Evolutionary conservation across 2,888 invertebrate species (phyloP), one percentile per base, ranked within the genome.

Genomic region (Drosophila borealis): DNA sequence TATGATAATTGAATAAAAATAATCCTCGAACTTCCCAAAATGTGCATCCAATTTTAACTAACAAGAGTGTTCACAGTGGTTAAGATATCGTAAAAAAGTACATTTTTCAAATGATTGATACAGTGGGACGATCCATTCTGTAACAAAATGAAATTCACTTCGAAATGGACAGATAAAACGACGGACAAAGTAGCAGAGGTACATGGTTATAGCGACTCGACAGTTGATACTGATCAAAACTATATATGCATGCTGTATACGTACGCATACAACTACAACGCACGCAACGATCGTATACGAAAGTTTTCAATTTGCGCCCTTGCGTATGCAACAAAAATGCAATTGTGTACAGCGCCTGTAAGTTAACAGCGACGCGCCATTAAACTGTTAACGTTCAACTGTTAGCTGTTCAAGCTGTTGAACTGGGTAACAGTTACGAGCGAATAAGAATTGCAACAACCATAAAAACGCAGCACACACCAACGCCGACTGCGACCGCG

Each of bases 241-340:
- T 21, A 21, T 21, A 21, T 21, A 4, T 21, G 21, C 21, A 21
- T 21, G 5, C n/a, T n/a, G 25, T 8, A 46, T 9, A 9, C 0
- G 33, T 14, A 11, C 4, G 17, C 13, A 41, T 17, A 41, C 13
- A 50, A 13, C 21, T 10, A 37, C 13, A 21, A 61, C 17, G 17
- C 44, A 63, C 8, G 44, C 44, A 14, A 46, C 37, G 51, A 71
- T 71, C 63, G 14, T 8, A 9, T 14, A n/a, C 1, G 10, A 45
- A 37, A 53, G 25, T 39, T 64, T 63, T 50, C 14, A 39, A 54
- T 33, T 53, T 48, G 75, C 70, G 66, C 80, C 67, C 17, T 21
- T 34, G 34, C 39, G 56, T 81, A 88, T 70, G 80, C 80, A 85
- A 70, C 80, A 60, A 25, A 66, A 64, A 53, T 53, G 33, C 11